phyloP scores from a whole-genome alignment of 2,113 vertebrate genomes.

The Noturus placidus region DNA sequence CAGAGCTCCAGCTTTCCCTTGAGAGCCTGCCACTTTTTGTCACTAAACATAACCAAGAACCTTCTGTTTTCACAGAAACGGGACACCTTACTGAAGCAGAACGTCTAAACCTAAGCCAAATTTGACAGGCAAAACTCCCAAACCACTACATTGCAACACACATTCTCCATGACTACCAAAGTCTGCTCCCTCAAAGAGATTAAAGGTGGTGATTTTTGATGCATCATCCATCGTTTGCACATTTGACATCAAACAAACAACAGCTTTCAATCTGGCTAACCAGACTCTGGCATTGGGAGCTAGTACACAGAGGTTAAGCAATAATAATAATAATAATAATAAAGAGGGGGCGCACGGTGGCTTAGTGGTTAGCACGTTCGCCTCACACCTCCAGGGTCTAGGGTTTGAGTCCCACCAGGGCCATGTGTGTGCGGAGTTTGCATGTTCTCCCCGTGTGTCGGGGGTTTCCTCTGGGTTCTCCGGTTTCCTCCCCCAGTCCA shows the following conservation, averaged over 20 bases:
- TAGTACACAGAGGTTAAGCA: background rate
- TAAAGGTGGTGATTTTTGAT: background rate
- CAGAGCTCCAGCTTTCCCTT: background rate
- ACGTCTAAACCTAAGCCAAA: background rate
- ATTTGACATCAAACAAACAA: background rate
- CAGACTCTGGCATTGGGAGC: background rate
- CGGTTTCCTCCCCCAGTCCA: too few relatives aligned
- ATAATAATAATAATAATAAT: background rate
- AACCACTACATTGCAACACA: background rate
- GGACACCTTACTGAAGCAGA: background rate
- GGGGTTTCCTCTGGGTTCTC: too few relatives aligned
- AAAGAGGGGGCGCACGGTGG: too few relatives aligned
- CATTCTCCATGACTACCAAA: background rate
- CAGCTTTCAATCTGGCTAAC: background rate
- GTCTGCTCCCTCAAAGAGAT: background rate
- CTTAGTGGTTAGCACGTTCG: too few relatives aligned
- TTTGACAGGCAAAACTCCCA: slow-evolving; percentile 22
- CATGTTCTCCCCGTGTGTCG: too few relatives aligned
- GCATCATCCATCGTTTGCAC: background rate
- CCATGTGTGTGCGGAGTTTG: too few relatives aligned
- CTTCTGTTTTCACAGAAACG: background rate
- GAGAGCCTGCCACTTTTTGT: background rate
- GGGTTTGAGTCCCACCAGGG: too few relatives aligned
- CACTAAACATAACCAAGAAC: background rate
- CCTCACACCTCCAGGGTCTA: too few relatives aligned